These are phyloP conservation scores for Atta texana DNA, from an alignment of 1,140 invertebrate genomes.

Conservation along the genomic window DNA sequence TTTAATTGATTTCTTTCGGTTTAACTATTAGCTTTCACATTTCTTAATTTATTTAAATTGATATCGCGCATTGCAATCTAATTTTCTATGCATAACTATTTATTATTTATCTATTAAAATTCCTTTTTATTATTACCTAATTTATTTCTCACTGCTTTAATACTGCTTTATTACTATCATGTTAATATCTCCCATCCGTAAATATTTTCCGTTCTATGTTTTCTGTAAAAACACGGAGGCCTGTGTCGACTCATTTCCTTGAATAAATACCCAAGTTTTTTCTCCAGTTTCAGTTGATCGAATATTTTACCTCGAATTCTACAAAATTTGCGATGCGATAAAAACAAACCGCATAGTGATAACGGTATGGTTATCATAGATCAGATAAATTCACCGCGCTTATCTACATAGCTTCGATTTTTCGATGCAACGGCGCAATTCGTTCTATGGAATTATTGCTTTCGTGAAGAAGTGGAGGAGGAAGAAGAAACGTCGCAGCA, in stretches of 20 bases:
- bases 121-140: background rate
- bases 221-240: background rate
- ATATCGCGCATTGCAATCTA: background rate
- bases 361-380: constrained; percentile 17
- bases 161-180: background rate
- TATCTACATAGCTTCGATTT: constrained; percentile 11
- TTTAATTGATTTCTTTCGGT: constrained; percentile 27
- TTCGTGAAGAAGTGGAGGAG: constrained; percentile 25
- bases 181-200: background rate
- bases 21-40: background rate
- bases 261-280: constrained; percentile 16
- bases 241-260: background rate
- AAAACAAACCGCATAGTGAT: constrained; percentile 6
- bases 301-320: background rate
- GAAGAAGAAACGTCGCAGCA: constrained; percentile 9
- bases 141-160: background rate
- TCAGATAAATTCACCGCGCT: constrained; percentile 1
- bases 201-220: background rate
- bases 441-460: constrained; percentile 18
- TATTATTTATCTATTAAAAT: background rate
- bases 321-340: constrained; percentile 23
- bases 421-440: constrained; percentile 19
- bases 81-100: background rate
- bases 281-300: background rate
- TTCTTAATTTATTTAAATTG: constrained; percentile 11